Conservation (phyloP, 2,113 vertebrate genomes). For the Hemiprocne comata region DNA sequence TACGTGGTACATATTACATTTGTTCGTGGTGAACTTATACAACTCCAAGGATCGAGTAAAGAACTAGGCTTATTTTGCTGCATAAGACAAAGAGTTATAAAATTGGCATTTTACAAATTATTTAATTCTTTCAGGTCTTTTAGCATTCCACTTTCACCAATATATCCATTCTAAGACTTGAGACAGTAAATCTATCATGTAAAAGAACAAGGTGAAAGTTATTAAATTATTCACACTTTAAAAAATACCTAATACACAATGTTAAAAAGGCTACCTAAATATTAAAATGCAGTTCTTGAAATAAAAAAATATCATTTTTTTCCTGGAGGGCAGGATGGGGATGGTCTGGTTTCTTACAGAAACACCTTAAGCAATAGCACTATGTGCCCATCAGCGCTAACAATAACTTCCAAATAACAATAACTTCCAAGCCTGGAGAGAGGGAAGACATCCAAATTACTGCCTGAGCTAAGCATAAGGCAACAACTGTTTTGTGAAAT, state of each 20-base stretch:
- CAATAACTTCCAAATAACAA: not conserved
- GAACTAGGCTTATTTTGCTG: not conserved
- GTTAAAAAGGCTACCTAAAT: not conserved
- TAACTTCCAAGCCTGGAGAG: not conserved
- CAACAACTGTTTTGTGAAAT: not conserved
- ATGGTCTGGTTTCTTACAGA: not conserved
- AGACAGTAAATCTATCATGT: not conserved
- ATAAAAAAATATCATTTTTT: not conserved
- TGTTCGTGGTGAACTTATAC: not conserved
- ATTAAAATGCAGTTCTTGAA: not conserved
- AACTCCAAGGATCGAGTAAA: not conserved
- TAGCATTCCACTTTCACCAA: not conserved
- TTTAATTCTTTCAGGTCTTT: not conserved
- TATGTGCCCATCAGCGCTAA: not conserved
- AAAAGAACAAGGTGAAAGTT: not conserved
- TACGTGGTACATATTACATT: not conserved
- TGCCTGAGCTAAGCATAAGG: not conserved
- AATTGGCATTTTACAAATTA: not conserved
- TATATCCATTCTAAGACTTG: not conserved
- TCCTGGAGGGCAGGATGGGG: fast-evolving
- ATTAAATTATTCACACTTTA: not conserved
- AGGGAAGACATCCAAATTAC: not conserved
- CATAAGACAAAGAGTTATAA: not conserved
- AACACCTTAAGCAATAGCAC: not conserved
- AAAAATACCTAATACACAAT: not conserved